phyloP scores from a whole-genome alignment of 2,888 invertebrate species.

The Dermolepida albohirtum region DNA sequence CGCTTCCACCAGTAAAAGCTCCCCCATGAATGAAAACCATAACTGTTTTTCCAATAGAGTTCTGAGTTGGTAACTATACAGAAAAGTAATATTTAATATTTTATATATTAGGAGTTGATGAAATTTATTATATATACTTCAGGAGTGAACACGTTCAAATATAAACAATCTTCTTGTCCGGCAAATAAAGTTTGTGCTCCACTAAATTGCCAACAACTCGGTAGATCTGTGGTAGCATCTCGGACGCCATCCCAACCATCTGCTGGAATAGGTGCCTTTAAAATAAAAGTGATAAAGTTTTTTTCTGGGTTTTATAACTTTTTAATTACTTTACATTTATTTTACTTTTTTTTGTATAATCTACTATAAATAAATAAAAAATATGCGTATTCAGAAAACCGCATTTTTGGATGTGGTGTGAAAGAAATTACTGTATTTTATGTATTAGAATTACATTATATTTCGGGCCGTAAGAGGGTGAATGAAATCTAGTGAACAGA shows the following conservation, averaged over 20 bases:
- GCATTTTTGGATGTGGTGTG: no score
- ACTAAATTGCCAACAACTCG: slow-evolving; percentile 12
- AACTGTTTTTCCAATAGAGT: slow-evolving; percentile 40
- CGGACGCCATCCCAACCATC: slow-evolving; percentile 15
- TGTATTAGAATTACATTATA: no score
- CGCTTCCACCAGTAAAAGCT: slow-evolving; percentile 41
- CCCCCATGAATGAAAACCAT: slow-evolving; percentile 52
- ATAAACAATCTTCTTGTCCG: slow-evolving; percentile 16
- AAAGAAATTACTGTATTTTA: no score
- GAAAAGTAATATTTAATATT: neutral
- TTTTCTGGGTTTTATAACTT: no score
- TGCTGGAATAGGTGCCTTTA: slow-evolving; percentile 2
- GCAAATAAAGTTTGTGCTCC: no score
- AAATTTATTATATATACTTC: neutral
- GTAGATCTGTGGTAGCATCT: slow-evolving; percentile 7
- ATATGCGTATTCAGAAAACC: no score
- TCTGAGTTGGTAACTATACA: neutral
- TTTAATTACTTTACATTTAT: no score
- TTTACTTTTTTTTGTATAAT: no score
- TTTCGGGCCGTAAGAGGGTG: no score
- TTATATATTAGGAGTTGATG: neutral
- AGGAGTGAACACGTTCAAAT: slow-evolving; percentile 3
- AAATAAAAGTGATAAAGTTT: neutral
- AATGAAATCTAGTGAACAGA: no score
- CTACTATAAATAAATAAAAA: no score